Evolutionary conservation across 2,888 invertebrate genomes (phyloP).

Genomic region (Torymus auratus): DNA sequence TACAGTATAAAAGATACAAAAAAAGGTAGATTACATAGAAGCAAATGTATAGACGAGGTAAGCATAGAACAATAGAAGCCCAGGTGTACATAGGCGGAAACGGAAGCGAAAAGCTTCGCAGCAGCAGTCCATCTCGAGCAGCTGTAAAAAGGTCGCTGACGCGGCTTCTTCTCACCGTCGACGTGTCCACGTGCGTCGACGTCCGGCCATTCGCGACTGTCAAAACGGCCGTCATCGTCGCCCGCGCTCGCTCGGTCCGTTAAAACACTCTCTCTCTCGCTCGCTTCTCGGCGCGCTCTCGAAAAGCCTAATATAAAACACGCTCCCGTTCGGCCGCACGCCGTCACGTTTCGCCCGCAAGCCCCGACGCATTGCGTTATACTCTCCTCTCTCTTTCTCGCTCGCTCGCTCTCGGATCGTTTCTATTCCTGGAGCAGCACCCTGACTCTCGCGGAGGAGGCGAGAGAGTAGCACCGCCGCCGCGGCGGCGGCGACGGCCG

Average conservation of each 20-base stretch:
- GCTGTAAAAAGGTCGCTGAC: too few species aligned
- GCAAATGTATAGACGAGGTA: too few species aligned
- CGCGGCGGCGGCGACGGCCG: not conserved
- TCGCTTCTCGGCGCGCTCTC: too few species aligned
- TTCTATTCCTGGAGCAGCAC: conserved; percentile 75
- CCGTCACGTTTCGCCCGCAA: conserved; percentile 61
- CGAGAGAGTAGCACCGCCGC: too few species aligned
- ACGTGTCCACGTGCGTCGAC: conserved; percentile 20
- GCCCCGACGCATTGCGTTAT: conserved; percentile 61
- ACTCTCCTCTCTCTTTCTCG: conserved; percentile 5
- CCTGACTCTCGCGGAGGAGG: conserved; percentile 38
- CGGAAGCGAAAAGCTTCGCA: too few species aligned
- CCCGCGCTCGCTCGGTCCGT: not conserved
- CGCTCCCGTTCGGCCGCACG: conserved; percentile 44
- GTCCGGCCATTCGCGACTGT: conserved; percentile 45
- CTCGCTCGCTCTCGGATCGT: conserved; percentile 61
- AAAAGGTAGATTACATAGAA: too few species aligned
- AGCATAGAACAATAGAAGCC: too few species aligned
- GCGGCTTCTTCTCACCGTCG: too few species aligned
- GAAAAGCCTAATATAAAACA: conserved; percentile 54
- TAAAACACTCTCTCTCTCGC: conserved; percentile 1
- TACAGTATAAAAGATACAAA: too few species aligned
- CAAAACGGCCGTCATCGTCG: conserved; percentile 44
- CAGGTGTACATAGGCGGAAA: too few species aligned
- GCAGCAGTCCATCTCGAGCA: too few species aligned